Conservation (phyloP, 30 jellyfish, hydroid and myxozoan genomes). For the Aurelia sp. region DNA sequence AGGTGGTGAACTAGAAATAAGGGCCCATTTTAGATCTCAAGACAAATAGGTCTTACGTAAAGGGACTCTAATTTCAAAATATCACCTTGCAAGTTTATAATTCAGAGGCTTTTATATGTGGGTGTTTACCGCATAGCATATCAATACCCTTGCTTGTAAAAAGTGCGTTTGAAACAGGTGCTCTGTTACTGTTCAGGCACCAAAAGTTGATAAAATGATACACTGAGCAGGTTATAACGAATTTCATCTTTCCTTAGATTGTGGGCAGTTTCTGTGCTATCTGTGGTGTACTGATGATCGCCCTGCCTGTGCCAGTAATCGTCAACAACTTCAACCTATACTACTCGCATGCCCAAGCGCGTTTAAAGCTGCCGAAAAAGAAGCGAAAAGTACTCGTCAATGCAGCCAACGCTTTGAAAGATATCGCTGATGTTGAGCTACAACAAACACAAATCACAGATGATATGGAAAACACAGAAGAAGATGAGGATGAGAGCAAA, state of each 20-base stretch:
- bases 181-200: too few species aligned
- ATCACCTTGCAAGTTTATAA: too few species aligned
- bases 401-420: constrained; percentile 96
- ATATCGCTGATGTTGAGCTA: constrained; percentile 58
- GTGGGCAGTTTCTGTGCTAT: constrained; percentile 92
- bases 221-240: too few species aligned
- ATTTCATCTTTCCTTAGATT: constrained; percentile 21
- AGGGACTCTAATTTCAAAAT: too few species aligned
- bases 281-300: constrained; percentile 96
- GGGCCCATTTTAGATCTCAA: too few species aligned
- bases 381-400: constrained; percentile 85
- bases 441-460: constrained; percentile 67
- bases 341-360: constrained; percentile 97
- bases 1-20: too few species aligned
- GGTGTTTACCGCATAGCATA: too few species aligned
- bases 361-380: constrained; percentile 92
- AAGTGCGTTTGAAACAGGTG: too few species aligned
- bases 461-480: constrained; percentile 37
- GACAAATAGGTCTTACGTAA: too few species aligned
- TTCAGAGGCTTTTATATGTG: too few species aligned
- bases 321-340: constrained; percentile 92
- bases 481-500: constrained; percentile 49
- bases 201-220: too few species aligned
- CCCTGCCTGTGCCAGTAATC: constrained; percentile 97
- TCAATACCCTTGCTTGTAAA: too few species aligned